Evolutionary conservation across 2,888 invertebrate genomes (phyloP).

Genomic region (Perizoma affinitatum): DNA sequence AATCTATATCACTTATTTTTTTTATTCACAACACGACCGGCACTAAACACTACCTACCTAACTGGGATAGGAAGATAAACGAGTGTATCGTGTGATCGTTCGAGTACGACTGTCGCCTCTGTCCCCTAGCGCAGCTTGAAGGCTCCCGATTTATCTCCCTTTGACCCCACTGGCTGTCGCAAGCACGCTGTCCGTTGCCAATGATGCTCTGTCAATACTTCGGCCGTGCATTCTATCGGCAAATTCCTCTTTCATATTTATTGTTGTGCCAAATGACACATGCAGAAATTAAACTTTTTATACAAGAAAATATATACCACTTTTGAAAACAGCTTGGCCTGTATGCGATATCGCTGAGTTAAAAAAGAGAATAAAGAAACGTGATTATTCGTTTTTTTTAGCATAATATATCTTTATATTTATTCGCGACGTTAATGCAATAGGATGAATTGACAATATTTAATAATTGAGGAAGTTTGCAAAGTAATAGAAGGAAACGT

Average conservation of each 20-base stretch:
- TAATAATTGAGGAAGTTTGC: too few species aligned
- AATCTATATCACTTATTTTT: constrained; percentile 36
- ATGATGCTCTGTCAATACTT: constrained; percentile 80
- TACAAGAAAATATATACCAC: not conserved
- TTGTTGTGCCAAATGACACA: constrained; percentile 69
- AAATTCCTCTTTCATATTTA: constrained; percentile 62
- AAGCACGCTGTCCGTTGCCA: constrained; percentile 69
- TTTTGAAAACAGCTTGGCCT: not conserved
- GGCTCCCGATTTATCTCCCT: constrained; percentile 80
- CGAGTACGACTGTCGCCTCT: constrained; percentile 70
- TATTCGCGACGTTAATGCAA: too few species aligned
- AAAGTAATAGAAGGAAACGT: too few species aligned
- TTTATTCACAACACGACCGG: constrained; percentile 40
- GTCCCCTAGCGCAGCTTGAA: constrained; percentile 61
- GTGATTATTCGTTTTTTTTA: too few species aligned
- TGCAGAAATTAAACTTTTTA: constrained; percentile 26
- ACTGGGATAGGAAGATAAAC: constrained; percentile 64
- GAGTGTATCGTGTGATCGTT: constrained; percentile 78
- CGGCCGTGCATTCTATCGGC: constrained; percentile 71
- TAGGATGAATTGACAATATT: too few species aligned
- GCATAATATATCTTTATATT: too few species aligned
- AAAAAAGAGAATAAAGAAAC: not conserved
- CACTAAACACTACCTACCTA: constrained; percentile 66
- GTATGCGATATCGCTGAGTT: not conserved
- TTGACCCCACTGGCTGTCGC: constrained; percentile 78